phyloP scores from a whole-genome alignment of 1,140 invertebrate genomes.

The Idris sp. region DNA sequence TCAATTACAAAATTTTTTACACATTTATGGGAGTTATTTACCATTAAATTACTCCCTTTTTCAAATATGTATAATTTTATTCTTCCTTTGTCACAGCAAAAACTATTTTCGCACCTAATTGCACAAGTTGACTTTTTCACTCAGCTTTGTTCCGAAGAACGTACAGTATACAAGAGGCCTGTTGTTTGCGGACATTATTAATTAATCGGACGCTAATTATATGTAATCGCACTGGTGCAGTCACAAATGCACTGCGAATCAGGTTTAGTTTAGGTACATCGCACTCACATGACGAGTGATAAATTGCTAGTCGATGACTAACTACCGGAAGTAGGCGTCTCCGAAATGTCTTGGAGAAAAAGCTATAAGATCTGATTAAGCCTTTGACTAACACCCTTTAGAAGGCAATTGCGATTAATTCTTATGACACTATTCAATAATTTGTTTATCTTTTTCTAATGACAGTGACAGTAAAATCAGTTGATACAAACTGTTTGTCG shows the following conservation, averaged over 20 bases:
- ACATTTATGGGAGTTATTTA: conserved; percentile 31
- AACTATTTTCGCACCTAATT: conserved; percentile 54
- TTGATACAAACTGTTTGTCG: too few relatives aligned
- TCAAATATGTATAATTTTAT: conserved; percentile 35
- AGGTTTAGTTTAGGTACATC: conserved; percentile 68
- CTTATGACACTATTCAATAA: conserved; percentile 39
- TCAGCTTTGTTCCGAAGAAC: conserved; percentile 9
- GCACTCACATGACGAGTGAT: conserved; percentile 72
- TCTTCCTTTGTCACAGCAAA: conserved; percentile 28
- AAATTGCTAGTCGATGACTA: conserved; percentile 75
- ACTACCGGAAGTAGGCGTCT: conserved; percentile 73
- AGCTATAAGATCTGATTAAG: conserved; percentile 61
- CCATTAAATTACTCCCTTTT: conserved; percentile 32
- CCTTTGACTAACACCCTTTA: conserved; percentile 60
- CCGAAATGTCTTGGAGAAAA: conserved; percentile 62
- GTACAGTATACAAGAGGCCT: conserved; percentile 1
- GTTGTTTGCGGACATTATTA: conserved; percentile 66
- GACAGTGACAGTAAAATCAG: too few relatives aligned
- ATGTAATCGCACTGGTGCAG: conserved; percentile 69
- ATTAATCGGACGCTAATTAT: conserved; percentile 75
- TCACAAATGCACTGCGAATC: conserved; percentile 64
- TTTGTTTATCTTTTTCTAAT: conserved; percentile 41
- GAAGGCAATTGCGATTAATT: conserved; percentile 46
- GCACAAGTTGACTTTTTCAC: conserved; percentile 33
- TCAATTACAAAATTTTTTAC: conserved; percentile 19